phyloP scores from a whole-genome alignment of 2,113 vertebrate species.

The Cyanoramphus novaezelandiae region DNA sequence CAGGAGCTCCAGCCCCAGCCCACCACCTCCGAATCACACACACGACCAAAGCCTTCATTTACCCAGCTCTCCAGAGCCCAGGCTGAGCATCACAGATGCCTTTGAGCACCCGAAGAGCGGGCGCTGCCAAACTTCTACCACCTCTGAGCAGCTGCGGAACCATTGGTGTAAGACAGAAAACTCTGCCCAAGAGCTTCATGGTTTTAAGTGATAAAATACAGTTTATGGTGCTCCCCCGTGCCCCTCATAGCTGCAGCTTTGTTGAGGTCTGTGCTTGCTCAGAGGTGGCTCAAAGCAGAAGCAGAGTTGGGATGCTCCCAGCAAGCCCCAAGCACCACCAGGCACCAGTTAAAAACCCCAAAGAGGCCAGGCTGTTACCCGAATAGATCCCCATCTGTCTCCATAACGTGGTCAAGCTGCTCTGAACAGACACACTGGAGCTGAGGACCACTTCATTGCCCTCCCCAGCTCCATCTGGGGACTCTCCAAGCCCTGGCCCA shows the following conservation, averaged over 20 bases:
- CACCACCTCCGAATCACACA: neutral
- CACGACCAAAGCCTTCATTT: fast-evolving
- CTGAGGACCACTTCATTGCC: fast-evolving
- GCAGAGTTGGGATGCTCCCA: neutral
- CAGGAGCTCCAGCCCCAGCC: neutral
- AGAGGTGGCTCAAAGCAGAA: neutral
- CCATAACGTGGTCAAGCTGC: fast-evolving
- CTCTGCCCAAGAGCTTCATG: fast-evolving
- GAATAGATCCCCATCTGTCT: neutral
- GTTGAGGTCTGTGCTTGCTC: neutral
- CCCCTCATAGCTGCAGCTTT: neutral
- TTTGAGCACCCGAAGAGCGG: fast-evolving
- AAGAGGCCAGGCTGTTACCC: neutral
- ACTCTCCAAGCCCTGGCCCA: neutral
- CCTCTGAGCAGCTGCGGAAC: neutral
- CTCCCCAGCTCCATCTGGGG: neutral
- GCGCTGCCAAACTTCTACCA: neutral
- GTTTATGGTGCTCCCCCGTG: fast-evolving
- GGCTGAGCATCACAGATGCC: neutral
- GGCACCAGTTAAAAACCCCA: neutral
- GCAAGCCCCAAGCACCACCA: neutral
- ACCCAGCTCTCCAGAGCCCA: fast-evolving
- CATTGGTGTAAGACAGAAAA: neutral
- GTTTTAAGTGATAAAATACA: fast-evolving
- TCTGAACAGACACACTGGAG: neutral